A percentile compares a stretch with the other conserved stretches of the same genome.
phyloP scores from a whole-genome alignment of 1,140 invertebrate species.

The Pachypeltis micranthus region DNA sequence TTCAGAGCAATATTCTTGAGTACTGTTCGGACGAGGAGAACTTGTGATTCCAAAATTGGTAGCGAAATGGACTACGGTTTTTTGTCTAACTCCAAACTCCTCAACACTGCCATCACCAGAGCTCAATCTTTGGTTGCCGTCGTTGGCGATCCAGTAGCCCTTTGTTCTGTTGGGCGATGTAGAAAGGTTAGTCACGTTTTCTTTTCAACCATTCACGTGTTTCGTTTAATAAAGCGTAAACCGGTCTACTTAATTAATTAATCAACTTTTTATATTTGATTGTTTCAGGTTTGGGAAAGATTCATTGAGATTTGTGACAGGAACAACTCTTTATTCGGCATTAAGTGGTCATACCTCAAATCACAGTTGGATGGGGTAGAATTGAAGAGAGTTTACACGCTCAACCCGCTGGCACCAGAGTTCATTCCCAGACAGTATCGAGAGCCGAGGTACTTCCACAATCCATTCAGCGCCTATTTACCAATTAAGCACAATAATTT shows the following conservation, averaged over 20 bases:
- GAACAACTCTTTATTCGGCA: conserved; percentile 62
- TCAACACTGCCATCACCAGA: conserved; percentile 78
- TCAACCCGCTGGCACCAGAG: conserved; percentile 73
- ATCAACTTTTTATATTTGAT: conserved; percentile 5
- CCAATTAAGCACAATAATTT: too few relatives aligned
- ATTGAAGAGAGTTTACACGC: conserved; percentile 55
- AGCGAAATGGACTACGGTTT: conserved; percentile 72
- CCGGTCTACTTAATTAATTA: too few relatives aligned
- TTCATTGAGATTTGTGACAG: conserved; percentile 63
- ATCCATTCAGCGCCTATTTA: too few relatives aligned
- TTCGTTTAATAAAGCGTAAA: too few relatives aligned
- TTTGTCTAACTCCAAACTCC: conserved; percentile 67
- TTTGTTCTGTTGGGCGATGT: conserved; percentile 73
- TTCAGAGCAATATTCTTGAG: conserved; percentile 76
- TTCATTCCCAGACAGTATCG: conserved; percentile 50
- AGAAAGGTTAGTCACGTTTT: conserved; percentile 35
- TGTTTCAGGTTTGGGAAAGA: conserved; percentile 59
- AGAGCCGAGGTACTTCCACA: conserved; percentile 14
- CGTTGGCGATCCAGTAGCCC: conserved; percentile 73
- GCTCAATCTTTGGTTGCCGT: conserved; percentile 78
- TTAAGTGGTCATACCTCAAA: conserved; percentile 53
- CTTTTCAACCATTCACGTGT: background rate
- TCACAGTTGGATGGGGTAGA: conserved; percentile 59
- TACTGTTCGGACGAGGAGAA: conserved; percentile 65
- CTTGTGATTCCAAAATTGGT: conserved; percentile 44